Percentiles rank a stretch among this genome's conserved stretches.
Evolutionary conservation across 1,140 invertebrate genomes (phyloP).

Genomic region (Tetragnatha versicolor): DNA sequence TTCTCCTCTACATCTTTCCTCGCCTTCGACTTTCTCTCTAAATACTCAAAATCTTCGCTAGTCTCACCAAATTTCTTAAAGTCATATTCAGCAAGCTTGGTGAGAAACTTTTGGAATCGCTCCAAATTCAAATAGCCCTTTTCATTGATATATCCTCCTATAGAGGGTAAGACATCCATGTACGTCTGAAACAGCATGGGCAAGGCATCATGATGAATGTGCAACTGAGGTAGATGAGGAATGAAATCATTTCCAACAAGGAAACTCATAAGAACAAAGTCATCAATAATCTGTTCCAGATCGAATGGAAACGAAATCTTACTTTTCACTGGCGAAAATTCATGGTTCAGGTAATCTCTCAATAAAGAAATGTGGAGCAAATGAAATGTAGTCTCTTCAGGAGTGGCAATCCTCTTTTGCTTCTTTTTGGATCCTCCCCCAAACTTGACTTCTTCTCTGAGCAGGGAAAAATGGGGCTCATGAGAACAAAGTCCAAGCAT

Average conservation of each 20-base stretch:
- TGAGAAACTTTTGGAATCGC: slow-evolving; percentile 87
- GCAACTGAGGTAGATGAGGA: slow-evolving; percentile 90
- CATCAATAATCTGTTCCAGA: slow-evolving; percentile 80
- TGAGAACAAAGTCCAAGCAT: slow-evolving; percentile 93
- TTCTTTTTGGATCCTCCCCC: slow-evolving; percentile 48
- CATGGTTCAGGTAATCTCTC: slow-evolving; percentile 90
- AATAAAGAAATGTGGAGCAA: slow-evolving; percentile 89
- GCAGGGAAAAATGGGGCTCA: slow-evolving; percentile 90
- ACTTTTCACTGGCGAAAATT: slow-evolving; percentile 81
- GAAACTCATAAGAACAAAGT: slow-evolving; percentile 91
- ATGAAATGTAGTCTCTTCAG: slow-evolving; percentile 92
- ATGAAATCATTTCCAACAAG: slow-evolving; percentile 99
- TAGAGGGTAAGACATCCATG: slow-evolving; percentile 81
- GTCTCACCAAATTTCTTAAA: slow-evolving; percentile 83
- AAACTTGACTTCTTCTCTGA: slow-evolving; percentile 84
- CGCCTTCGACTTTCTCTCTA: slow-evolving; percentile 75
- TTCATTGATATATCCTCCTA: slow-evolving; percentile 95
- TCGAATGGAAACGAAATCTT: slow-evolving; percentile 71
- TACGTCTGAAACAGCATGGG: slow-evolving; percentile 88
- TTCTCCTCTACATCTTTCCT: slow-evolving; percentile 56
- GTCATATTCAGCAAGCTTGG: slow-evolving; percentile 79
- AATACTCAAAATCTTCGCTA: slow-evolving; percentile 84
- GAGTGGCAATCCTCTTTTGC: slow-evolving; percentile 65
- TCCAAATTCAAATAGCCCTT: slow-evolving; percentile 81
- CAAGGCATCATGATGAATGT: slow-evolving; percentile 89